These are phyloP conservation scores for Phaonia tiefii DNA, from an alignment of 2,888 invertebrate species.

Conservation along the genomic window DNA sequence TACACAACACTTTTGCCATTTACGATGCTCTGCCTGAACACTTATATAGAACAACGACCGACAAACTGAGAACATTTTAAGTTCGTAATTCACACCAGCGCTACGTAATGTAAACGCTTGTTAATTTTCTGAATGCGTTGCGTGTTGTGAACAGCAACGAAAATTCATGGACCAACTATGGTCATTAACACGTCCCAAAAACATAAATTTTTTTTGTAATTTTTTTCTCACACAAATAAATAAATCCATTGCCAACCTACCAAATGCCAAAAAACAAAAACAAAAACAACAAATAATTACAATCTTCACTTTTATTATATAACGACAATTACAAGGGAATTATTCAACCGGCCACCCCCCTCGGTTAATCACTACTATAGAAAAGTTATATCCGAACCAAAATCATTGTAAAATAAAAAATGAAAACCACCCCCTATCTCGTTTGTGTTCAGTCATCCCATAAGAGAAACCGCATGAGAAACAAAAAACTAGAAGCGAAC, in stretches of 20 bases:
- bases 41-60: not conserved
- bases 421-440: constrained; percentile 1
- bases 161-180: constrained; percentile 28
- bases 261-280: no score
- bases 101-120: constrained; percentile 20
- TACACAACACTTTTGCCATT: constrained; percentile 15
- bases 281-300: constrained; percentile 16
- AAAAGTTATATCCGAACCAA: not conserved
- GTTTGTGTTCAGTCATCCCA: constrained; percentile 9
- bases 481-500: constrained; percentile 1
- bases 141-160: not conserved
- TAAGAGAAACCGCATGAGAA: not conserved
- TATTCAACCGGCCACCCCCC: not conserved
- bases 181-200: constrained; percentile 49
- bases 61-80: not conserved
- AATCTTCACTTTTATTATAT: constrained; percentile 31
- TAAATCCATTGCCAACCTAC: constrained; percentile 19
- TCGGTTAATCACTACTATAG: not conserved
- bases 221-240: constrained; percentile 24
- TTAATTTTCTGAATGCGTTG: not conserved
- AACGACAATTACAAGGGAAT: not conserved
- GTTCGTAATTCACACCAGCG: constrained; percentile 23
- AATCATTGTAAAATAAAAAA: not conserved
- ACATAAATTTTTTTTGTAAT: constrained; percentile 46
- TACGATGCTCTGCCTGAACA: not conserved